Evolutionary conservation across 2,888 invertebrate species (phyloP), one percentile per base, ranked within the genome.

Genomic region (Calliscelio sp.): DNA sequence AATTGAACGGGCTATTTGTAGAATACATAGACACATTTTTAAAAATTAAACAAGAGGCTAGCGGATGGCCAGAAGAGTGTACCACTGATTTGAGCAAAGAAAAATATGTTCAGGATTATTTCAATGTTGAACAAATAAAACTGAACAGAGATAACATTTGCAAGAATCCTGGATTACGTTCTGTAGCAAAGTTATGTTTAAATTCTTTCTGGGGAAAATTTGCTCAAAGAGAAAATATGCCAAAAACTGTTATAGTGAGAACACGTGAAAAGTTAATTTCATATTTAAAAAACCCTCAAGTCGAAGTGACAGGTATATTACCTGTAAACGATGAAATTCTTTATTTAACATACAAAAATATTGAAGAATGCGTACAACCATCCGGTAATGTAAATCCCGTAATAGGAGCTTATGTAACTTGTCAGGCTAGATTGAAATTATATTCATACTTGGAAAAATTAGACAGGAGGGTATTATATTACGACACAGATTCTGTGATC

Each of bases 361-460:
- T 66, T 35, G 7, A 35, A 28, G 22, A 66, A 28, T 16, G 11
- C 4, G 8, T 51, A 2, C 25, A 51, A n/a, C 20, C 10, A 2
- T 49, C 66, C 6, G 16, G 11, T 1, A 51, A 51, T 18, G 49
- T 49, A 18, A 66, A 66, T 14, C 32, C 49, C n/a, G 32, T 66
- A 3, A 66, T 66, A 11, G 66, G 49, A 0, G 25, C 46, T 10
- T 32, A 55, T 10, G 65, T 59, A 1, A 84, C 84, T 0, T 66
- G 57, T 5, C 68, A 77, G 16, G 74, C 81, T 0, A 61, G 73
- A 5, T 32, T 73, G 0, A 89, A 90, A 75, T 81, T 93, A 0
- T 92, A 91, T 73, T 61, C 70, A 3, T 89, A 90, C 22, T 75
- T 93, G 3, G 88, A 92, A 8, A 71, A 73, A 22, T 78, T 93